phyloP scores from a whole-genome alignment of 2,888 invertebrate genomes.

The Deilephila porcellus region DNA sequence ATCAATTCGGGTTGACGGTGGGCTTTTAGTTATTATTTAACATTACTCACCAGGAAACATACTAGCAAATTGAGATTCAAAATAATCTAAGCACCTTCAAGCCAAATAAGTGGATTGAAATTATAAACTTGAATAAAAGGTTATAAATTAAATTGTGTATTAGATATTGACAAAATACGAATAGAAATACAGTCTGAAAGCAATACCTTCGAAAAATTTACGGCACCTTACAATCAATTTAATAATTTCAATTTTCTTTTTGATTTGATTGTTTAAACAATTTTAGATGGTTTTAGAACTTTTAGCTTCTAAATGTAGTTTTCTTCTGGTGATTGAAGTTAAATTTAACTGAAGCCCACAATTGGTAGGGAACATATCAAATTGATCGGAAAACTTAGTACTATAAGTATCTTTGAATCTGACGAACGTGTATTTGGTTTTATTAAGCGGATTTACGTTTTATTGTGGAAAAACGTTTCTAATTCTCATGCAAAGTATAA shows the following conservation, averaged over 20 bases:
- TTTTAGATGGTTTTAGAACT: too few species aligned
- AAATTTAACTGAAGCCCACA: constrained; percentile 26
- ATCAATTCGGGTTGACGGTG: constrained; percentile 70
- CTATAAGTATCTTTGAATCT: constrained; percentile 83
- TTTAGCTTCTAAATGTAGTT: not conserved
- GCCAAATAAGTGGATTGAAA: too few species aligned
- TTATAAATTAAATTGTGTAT: too few species aligned
- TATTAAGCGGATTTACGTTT: constrained; percentile 66
- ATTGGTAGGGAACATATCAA: constrained; percentile 72
- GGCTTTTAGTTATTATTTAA: constrained; percentile 25
- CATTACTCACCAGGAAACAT: not conserved
- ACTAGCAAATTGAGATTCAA: not conserved
- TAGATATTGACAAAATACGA: too few species aligned
- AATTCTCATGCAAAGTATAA: constrained; percentile 72
- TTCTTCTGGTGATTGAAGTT: not conserved
- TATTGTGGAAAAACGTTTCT: constrained; percentile 62
- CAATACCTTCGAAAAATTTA: not conserved
- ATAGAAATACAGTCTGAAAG: not conserved
- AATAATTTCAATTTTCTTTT: too few species aligned
- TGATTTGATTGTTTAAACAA: too few species aligned
- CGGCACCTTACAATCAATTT: too few species aligned
- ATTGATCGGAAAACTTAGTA: constrained; percentile 75
- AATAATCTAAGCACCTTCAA: too few species aligned
- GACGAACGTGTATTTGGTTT: constrained; percentile 64
- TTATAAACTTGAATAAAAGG: too few species aligned